A percentile compares a stretch with the other conserved stretches of the same genome.
These are phyloP conservation scores for Thripadectes ignobilis DNA, from an alignment of 2,797 vertebrate genomes.

Conservation along the genomic window DNA sequence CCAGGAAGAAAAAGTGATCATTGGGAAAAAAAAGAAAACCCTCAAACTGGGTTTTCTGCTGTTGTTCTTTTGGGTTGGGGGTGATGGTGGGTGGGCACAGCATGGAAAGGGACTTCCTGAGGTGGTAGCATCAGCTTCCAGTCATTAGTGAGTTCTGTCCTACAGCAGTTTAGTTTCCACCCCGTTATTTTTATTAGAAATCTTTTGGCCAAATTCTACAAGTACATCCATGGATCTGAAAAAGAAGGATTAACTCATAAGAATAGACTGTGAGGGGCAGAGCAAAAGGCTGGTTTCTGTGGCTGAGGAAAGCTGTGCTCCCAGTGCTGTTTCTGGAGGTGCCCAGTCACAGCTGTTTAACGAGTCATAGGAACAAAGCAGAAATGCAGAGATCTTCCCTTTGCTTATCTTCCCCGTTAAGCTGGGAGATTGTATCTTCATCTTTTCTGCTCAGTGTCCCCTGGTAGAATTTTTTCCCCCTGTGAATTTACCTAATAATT, in stretches of 20 bases:
- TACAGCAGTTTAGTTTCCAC: background rate
- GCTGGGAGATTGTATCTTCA: background rate
- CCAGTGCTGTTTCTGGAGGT: background rate
- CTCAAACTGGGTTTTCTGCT: background rate
- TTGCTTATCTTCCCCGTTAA: background rate
- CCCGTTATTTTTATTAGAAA: background rate
- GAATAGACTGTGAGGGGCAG: background rate
- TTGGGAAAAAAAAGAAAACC: background rate
- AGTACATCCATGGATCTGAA: background rate
- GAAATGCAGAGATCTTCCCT: background rate
- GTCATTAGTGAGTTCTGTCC: background rate
- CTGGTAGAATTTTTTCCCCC: background rate
- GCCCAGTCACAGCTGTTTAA: background rate
- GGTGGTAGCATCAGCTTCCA: background rate
- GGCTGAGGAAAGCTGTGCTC: background rate
- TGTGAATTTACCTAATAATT: conserved; percentile 14
- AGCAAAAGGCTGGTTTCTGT: background rate
- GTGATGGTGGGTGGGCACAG: background rate
- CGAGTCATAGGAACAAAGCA: background rate
- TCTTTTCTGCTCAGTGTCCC: background rate
- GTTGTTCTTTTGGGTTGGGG: background rate
- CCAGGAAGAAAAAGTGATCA: background rate
- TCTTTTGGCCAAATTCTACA: background rate
- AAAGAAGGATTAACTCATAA: background rate
- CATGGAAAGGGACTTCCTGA: background rate